phyloP scores from a whole-genome alignment of 2,797 vertebrate genomes.

The Hirundo rustica region DNA sequence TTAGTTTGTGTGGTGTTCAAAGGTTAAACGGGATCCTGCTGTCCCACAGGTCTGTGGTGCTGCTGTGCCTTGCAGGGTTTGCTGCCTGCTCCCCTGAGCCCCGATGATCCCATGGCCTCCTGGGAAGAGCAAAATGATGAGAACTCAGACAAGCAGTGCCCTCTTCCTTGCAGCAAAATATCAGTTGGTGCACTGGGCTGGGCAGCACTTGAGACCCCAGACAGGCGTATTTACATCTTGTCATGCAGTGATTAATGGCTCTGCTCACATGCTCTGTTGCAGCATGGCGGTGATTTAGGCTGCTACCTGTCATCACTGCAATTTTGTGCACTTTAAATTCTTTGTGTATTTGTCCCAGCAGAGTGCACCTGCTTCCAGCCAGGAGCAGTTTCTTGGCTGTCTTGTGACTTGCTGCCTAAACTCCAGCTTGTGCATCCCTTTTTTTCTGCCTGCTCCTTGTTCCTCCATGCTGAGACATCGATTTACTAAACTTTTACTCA shows the following conservation, averaged over 20 bases:
- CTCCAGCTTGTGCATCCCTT: background rate
- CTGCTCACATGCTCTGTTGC: conserved; percentile 10
- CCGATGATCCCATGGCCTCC: background rate
- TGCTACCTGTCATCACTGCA: conserved; percentile 29
- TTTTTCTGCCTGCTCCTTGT: background rate
- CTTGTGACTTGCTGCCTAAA: background rate
- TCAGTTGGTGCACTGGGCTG: accelerated
- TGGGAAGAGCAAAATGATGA: background rate
- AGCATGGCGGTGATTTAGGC: background rate
- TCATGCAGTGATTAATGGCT: background rate
- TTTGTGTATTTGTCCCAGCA: background rate
- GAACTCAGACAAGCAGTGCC: background rate
- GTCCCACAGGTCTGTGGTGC: accelerated
- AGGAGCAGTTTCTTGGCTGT: background rate
- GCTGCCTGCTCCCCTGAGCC: background rate
- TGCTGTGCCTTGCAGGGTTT: accelerated
- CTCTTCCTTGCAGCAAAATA: background rate
- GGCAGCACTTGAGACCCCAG: background rate
- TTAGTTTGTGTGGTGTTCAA: background rate
- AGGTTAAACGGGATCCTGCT: background rate
- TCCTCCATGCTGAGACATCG: background rate
- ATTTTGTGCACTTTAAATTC: background rate
- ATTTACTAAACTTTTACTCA: background rate
- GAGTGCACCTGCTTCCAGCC: conserved; percentile 20
- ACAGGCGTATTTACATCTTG: background rate